Evolutionary conservation across 2,797 vertebrate genomes (phyloP), one percentile per base, ranked within the genome.

Genomic region (Lophura swinhoii): DNA sequence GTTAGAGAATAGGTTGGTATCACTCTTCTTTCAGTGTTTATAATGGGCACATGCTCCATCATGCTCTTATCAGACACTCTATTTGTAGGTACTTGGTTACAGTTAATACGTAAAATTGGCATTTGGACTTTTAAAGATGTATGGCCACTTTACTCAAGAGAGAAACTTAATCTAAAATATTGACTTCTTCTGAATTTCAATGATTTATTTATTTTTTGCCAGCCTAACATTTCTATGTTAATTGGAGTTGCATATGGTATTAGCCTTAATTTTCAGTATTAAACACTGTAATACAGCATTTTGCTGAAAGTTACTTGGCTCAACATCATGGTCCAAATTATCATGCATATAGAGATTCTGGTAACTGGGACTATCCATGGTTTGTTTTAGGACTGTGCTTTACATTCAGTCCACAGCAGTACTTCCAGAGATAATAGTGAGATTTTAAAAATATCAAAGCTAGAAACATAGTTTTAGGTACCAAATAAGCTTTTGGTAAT

Each of bases 211-310:
- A 14, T 43, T 22, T 7, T 37, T 62, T 33, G 28, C 18, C 12
- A 29, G 11, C 12, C 12, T 33, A 68, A 28, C 6, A 4, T 56
- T 85, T 62, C 74, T 70, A 12, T 17, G 14, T 41, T 49, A 12
- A 73, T 76, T 41, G 43, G 37, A 31, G 20, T 43, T 46, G 14
- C 18, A 37, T 26, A 10, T 26, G 18, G 62, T 53, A 33, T 20
- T 44, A 28, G 29, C 33, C 31, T 68, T 79, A 39, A 41, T 66
- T 85, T 82, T 62, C 62, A 64, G 29, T 28, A 29, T 53, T 59
- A 60, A 33, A 1, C 16, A 16, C 58, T 59, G 39, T 26, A 56
- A n/a, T 23, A 7, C 0, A 1, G 10, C 49, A 24, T 44, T 4
- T 0, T 41, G 58, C 12, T 75, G 43, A 11, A 71, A 33, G 60